phyloP scores from a whole-genome alignment of 2,888 invertebrate species.

The Morinoia aosen region DNA sequence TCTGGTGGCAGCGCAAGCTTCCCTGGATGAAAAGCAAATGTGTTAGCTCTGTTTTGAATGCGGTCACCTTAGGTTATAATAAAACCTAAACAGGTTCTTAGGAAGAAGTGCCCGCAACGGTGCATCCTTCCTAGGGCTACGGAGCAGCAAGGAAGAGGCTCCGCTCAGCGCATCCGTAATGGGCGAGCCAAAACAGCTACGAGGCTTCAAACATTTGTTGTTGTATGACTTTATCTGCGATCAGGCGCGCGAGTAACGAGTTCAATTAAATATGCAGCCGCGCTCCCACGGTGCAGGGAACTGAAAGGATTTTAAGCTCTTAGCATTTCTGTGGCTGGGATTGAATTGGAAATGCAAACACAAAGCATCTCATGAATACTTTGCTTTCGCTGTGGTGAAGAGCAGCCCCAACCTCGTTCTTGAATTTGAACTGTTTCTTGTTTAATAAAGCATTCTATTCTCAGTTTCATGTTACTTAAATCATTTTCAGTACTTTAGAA shows the following conservation, averaged over 20 bases:
- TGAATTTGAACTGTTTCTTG: too few species aligned
- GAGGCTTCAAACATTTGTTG: not conserved
- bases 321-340: not conserved
- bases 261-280: not conserved
- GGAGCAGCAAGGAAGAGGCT: not conserved
- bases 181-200: not conserved
- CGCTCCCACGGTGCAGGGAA: not conserved
- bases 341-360: not conserved
- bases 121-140: not conserved
- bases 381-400: not conserved
- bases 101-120: not conserved
- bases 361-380: not conserved
- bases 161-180: not conserved
- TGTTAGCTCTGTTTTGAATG: not conserved
- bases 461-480: too few species aligned
- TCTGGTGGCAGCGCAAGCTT: not conserved
- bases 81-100: not conserved
- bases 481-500: too few species aligned
- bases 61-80: not conserved
- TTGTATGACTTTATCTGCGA: not conserved
- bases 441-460: too few species aligned
- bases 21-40: not conserved
- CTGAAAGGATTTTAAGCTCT: not conserved
- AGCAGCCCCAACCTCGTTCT: too few species aligned
- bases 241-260: not conserved